Evolutionary conservation across 1,140 invertebrate species (phyloP), one percentile per base, ranked within the genome.

Genomic region (Apis cerana): DNA sequence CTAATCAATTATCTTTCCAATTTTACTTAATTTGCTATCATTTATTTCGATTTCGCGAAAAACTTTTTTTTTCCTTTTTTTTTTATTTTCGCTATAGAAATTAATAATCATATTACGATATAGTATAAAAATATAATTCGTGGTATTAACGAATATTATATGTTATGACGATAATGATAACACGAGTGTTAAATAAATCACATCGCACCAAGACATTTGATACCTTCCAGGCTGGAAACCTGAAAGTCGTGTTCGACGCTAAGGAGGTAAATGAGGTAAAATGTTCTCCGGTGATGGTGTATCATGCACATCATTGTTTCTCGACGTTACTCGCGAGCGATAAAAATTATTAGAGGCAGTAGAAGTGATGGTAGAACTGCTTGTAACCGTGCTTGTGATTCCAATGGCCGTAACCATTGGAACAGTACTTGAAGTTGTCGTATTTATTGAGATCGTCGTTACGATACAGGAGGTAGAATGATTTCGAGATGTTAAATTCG

Each of bases 121-220:
- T 86, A 91, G 91, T 94, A 93, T 90, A 94, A 94, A 94, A 94
- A 94, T 94, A 94, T 93, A 94, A 93, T 94, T 91, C 92, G 82
- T 90, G 90, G 89, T 91, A 89, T 86, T 90, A 92, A 90, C 90
- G 85, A 90, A 91, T 89, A 88, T 91, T 90, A 90, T 90, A 89
- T 71, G 64, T 88, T 90, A 90, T 69, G 86, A 84, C 59, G 65
- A 90, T 91, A 89, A 82, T 89, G 85, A 86, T 90, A 90, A 75
- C 82, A 75, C 77, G 83, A 90, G 67, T 83, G 80, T 67, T 70
- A 83, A 86, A 12, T 71, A 68, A 54, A 67, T 59, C 71, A 80
- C 62, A 58, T 75, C 76, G 52, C 82, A 72, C 75, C 80, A 82
- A 33, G 78, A 88, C 56, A 88, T 91, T 77, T 82, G 86, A 82